Conservation (phyloP, 2,888 invertebrate species). For the Tortrix viridana region DNA sequence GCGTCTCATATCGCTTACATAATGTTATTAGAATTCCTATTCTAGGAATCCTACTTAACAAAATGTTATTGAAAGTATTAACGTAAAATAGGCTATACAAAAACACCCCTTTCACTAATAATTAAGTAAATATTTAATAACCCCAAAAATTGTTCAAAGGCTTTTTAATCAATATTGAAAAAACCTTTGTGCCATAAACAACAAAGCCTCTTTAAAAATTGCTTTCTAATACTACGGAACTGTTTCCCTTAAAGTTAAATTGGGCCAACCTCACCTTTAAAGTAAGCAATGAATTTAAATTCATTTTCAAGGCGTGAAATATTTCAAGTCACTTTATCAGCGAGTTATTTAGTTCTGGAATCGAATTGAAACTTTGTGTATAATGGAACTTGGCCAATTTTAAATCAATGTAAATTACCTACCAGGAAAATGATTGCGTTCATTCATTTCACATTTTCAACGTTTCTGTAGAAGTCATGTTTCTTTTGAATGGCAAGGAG, state of each 20-base stretch:
- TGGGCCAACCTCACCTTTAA: background rate
- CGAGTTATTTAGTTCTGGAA: conserved; percentile 14
- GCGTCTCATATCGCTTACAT: too few relatives aligned
- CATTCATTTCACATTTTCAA: conserved; percentile 7
- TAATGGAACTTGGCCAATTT: conserved; percentile 8
- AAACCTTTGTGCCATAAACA: too few relatives aligned
- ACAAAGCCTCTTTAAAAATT: too few relatives aligned
- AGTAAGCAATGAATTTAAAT: conserved; percentile 6
- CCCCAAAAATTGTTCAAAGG: too few relatives aligned
- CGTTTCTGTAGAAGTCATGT: background rate
- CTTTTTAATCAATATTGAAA: too few relatives aligned
- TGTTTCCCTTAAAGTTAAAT: background rate
- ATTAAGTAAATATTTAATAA: too few relatives aligned
- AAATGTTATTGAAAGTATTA: too few relatives aligned
- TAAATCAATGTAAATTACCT: conserved; percentile 10
- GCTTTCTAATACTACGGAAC: background rate
- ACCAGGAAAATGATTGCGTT: conserved; percentile 1
- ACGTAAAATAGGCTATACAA: too few relatives aligned
- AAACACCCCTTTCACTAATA: too few relatives aligned
- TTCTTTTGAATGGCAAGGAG: background rate
- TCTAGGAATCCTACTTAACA: too few relatives aligned
- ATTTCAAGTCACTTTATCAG: conserved; percentile 17
- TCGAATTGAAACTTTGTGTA: conserved; percentile 20
- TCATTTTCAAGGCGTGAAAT: conserved; percentile 19
- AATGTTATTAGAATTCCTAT: too few relatives aligned